Percentiles rank a stretch among this genome's conserved stretches.
These are phyloP conservation scores for Cherax destructor DNA, from an alignment of 1,140 invertebrate genomes.

Conservation along the genomic window DNA sequence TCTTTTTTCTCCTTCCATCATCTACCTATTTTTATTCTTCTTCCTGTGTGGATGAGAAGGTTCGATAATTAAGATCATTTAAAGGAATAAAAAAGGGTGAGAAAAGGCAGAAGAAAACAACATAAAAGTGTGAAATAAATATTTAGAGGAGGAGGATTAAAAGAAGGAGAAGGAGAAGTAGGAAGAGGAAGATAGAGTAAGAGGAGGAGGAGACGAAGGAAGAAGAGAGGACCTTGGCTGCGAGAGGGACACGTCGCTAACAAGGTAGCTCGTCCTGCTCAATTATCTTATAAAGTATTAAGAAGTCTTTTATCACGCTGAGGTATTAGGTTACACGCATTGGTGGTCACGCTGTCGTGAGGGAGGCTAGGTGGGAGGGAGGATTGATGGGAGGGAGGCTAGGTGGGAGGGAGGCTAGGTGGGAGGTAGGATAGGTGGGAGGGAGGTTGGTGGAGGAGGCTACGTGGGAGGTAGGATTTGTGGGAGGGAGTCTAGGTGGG, in stretches of 20 bases:
- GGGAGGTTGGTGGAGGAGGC: background rate
- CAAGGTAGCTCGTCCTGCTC: background rate
- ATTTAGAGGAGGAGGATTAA: too few relatives aligned
- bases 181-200: too few relatives aligned
- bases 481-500: too few relatives aligned
- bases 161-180: background rate
- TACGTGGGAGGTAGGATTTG: background rate
- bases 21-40: too few relatives aligned
- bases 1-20: too few relatives aligned
- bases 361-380: background rate
- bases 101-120: background rate
- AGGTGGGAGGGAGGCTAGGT: too few relatives aligned
- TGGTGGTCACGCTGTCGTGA: background rate
- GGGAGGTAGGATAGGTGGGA: too few relatives aligned
- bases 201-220: background rate
- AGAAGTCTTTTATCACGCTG: background rate
- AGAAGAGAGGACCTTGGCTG: background rate
- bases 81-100: background rate
- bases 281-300: constrained; percentile 48
- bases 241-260: background rate
- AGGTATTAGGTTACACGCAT: constrained; percentile 22
- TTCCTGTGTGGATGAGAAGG: too few relatives aligned
- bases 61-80: too few relatives aligned
- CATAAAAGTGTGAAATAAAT: too few relatives aligned
- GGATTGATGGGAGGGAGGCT: too few relatives aligned